These are phyloP conservation scores for Phyllopteryx taeniolatus DNA, from an alignment of 2,113 vertebrate species.

Conservation along the genomic window DNA sequence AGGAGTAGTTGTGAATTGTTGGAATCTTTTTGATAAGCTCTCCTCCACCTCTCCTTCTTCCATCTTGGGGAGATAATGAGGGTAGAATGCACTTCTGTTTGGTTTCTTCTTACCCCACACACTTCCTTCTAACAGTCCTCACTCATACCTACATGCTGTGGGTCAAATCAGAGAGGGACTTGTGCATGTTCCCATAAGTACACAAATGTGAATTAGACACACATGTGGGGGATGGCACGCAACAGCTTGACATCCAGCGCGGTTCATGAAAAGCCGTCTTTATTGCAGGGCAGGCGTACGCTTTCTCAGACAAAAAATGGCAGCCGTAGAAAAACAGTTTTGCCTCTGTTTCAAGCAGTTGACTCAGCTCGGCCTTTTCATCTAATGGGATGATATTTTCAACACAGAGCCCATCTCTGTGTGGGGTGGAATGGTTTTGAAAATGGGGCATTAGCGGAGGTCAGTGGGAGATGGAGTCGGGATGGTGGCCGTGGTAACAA, in stretches of 20 bases:
- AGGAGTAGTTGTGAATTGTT: slow-evolving; percentile 52
- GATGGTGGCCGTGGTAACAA: background rate
- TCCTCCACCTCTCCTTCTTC: background rate
- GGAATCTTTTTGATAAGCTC: slow-evolving; percentile 68
- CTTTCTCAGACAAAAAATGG: slow-evolving; percentile 37
- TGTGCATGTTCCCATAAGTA: slow-evolving; percentile 52
- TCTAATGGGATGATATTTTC: slow-evolving; percentile 55
- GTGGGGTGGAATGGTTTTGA: slow-evolving; percentile 27
- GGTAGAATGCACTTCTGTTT: slow-evolving; percentile 20
- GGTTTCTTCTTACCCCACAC: slow-evolving; percentile 20
- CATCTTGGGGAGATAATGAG: slow-evolving; percentile 43
- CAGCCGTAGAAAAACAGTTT: slow-evolving; percentile 63
- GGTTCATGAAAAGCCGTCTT: slow-evolving; percentile 54
- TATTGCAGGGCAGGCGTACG: slow-evolving; percentile 34
- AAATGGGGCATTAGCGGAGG: slow-evolving; percentile 42
- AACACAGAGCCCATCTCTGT: slow-evolving; percentile 60
- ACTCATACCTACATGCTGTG: too few species aligned
- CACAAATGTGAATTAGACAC: slow-evolving; percentile 60
- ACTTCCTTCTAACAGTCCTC: background rate
- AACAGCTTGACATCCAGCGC: slow-evolving; percentile 29
- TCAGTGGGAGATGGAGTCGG: slow-evolving; percentile 10
- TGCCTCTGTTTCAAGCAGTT: slow-evolving; percentile 61
- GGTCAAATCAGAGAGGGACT: slow-evolving; percentile 23
- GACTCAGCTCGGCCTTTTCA: slow-evolving; percentile 60
- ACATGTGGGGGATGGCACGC: slow-evolving; percentile 40